A percentile compares a stretch with the other conserved stretches of the same genome.
Evolutionary conservation across 2,113 vertebrate genomes (phyloP).

Genomic region (Psittacara wagleri): DNA sequence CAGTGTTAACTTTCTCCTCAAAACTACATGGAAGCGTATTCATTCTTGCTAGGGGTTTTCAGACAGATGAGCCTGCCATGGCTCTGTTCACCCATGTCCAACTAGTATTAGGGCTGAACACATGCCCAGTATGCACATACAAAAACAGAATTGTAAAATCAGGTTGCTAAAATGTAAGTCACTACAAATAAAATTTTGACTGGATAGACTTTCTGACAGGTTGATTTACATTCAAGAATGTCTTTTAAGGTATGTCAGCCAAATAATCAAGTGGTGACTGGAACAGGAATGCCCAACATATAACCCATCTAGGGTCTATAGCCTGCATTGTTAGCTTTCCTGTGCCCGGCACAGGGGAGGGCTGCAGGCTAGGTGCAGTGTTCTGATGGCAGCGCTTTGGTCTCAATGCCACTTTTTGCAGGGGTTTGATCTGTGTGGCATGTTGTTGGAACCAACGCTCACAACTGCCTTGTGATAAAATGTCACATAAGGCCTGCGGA

Average conservation of each 20-base stretch:
- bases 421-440: neutral
- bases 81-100: fast-evolving
- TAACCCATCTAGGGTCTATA: neutral
- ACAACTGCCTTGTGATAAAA: neutral
- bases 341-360: neutral
- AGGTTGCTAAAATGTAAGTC: neutral
- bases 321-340: neutral
- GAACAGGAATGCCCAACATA: neutral
- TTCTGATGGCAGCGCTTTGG: neutral
- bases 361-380: neutral
- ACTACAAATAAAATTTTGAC: neutral
- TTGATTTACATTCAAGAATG: neutral
- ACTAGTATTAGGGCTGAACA: neutral
- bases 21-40: neutral
- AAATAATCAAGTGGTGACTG: neutral
- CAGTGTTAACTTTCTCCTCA: neutral
- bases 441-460: neutral
- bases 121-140: neutral
- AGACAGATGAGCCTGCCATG: neutral
- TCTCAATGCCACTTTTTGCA: neutral
- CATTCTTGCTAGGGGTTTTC: neutral
- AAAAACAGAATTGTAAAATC: neutral
- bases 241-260: neutral
- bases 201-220: neutral
- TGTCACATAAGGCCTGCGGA: neutral